These are phyloP conservation scores for Procambarus virginalis DNA, from an alignment of 1,140 invertebrate genomes.

Conservation along the genomic window DNA sequence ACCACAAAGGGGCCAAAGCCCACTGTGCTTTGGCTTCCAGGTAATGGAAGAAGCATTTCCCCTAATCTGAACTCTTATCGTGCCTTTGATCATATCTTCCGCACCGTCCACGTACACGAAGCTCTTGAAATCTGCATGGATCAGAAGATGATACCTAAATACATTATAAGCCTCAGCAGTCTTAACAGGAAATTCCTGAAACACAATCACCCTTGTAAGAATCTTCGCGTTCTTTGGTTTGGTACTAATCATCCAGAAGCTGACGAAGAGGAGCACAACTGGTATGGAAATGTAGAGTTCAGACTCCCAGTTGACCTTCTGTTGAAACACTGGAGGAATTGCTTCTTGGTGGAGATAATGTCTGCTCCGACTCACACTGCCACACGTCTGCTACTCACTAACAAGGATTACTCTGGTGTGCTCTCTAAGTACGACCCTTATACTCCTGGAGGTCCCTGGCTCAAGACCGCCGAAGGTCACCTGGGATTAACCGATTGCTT, in stretches of 20 bases:
- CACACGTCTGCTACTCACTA: conserved; percentile 28
- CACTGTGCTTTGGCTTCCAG: conserved; percentile 31
- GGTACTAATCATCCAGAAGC: not conserved
- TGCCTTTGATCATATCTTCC: conserved; percentile 11
- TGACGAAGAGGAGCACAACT: conserved; percentile 36
- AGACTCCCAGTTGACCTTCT: not conserved
- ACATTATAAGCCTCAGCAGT: not conserved
- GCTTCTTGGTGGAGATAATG: conserved; percentile 44
- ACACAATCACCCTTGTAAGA: conserved; percentile 1
- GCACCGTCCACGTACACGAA: conserved; percentile 41
- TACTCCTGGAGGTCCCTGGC: conserved; percentile 25
- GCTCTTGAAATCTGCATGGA: conserved; percentile 9
- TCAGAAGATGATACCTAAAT: not conserved
- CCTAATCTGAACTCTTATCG: not conserved
- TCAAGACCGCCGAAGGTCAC: not conserved
- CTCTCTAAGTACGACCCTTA: conserved; percentile 20
- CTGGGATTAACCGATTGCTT: conserved; percentile 9
- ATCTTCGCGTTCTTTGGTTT: conserved; percentile 39
- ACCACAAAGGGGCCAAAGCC: not conserved
- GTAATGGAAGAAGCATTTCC: not conserved
- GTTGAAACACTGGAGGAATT: conserved; percentile 10
- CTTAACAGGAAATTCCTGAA: not conserved
- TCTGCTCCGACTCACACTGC: conserved; percentile 28
- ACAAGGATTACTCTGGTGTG: conserved; percentile 24
- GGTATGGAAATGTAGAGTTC: conserved; percentile 52